These are phyloP conservation scores for Acrobeloides nanus DNA, from an alignment of 2,888 invertebrate species.

Conservation along the genomic window DNA sequence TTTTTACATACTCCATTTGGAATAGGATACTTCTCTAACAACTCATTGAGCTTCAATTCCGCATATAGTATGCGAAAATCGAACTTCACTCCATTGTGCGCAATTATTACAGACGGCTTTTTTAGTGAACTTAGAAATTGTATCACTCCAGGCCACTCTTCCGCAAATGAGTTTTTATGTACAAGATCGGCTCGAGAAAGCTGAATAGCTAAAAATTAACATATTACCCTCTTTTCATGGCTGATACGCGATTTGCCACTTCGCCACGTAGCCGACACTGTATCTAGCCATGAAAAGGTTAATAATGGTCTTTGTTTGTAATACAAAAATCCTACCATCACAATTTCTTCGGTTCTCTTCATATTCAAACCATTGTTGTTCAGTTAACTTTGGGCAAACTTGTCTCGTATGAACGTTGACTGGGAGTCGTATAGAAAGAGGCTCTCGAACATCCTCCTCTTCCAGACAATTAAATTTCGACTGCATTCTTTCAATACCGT, in stretches of 20 bases:
- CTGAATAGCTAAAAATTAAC: constrained; percentile 13
- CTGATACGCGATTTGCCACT: background rate
- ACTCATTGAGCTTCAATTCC: constrained; percentile 28
- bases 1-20: constrained; percentile 22
- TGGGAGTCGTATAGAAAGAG: constrained; percentile 8
- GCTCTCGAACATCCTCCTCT: background rate
- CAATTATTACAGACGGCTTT: constrained; percentile 29
- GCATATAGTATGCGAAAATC: constrained; percentile 40
- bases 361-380: constrained; percentile 34
- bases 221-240: background rate
- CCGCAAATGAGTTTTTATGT: constrained; percentile 27
- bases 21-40: constrained; percentile 16
- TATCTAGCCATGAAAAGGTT: background rate
- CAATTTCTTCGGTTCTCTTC: constrained; percentile 12
- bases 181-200: constrained; percentile 17
- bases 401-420: constrained; percentile 26
- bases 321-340: background rate
- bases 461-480: no score
- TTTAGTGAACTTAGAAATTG: constrained; percentile 29
- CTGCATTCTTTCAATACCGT: no score
- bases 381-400: constrained; percentile 32
- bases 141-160: constrained; percentile 33
- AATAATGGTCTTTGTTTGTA: no score
- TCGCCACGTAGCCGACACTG: background rate
- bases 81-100: constrained; percentile 30